These are phyloP conservation scores for Drosophila parabipectinata DNA, from an alignment of 1,140 invertebrate genomes.

Conservation along the genomic window DNA sequence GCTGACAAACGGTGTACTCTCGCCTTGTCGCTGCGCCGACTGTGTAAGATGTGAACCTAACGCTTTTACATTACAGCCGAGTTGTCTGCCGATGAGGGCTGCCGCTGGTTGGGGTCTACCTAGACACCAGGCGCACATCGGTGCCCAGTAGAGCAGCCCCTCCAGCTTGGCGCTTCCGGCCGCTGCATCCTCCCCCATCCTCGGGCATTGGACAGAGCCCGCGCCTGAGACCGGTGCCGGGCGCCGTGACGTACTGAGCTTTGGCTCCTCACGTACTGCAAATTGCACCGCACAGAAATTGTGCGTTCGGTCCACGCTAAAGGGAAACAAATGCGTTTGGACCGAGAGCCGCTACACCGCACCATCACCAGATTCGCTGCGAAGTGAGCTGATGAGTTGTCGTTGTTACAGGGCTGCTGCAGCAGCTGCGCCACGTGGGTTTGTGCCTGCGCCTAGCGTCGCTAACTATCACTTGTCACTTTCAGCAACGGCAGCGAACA, in stretches of 20 bases:
- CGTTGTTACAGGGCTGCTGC: conserved; percentile 79
- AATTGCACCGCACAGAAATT: conserved; percentile 74
- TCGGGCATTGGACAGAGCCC: not conserved
- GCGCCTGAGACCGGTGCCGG: conserved; percentile 10
- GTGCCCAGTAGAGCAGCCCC: conserved; percentile 20
- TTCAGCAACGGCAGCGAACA: conserved; percentile 31
- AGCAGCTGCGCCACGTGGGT: conserved; percentile 67
- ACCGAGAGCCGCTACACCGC: conserved; percentile 80
- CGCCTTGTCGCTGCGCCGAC: conserved; percentile 11
- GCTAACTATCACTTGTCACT: conserved; percentile 29
- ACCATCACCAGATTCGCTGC: conserved; percentile 72
- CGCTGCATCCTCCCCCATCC: not conserved
- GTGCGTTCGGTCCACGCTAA: conserved; percentile 81
- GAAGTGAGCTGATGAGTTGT: conserved; percentile 77
- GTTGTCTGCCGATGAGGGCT: conserved; percentile 34
- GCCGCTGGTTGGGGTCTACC: conserved; percentile 6
- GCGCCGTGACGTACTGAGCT: conserved; percentile 31
- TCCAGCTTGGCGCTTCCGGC: conserved; percentile 8
- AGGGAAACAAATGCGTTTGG: conserved; percentile 79
- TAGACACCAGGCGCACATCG: conserved; percentile 1
- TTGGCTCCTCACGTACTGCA: conserved; percentile 63
- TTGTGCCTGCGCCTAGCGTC: conserved; percentile 42
- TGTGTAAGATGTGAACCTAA: conserved; percentile 45
- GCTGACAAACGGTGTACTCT: not conserved
- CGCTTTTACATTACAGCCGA: conserved; percentile 66